Base-by-base conservation (phyloP, 2,888 invertebrate genomes). In the Rhogogaster chlorosoma region DNA sequence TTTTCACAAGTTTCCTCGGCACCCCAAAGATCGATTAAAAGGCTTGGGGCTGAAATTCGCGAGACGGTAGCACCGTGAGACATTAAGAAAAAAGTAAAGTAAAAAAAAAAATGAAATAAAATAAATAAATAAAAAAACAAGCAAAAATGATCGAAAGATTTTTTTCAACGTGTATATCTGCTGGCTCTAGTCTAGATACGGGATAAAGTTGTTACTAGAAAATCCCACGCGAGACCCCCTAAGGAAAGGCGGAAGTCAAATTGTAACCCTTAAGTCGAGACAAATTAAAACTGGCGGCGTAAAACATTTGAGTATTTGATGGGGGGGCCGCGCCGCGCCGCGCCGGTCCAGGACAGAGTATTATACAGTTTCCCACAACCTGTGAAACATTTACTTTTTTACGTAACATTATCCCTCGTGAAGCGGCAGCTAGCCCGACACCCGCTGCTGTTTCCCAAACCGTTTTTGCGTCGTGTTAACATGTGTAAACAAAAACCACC, bases 321-420 rank as follows among this genome's bases (percentile, higher is more conserved):
- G 26, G 80, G 61, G 61, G 36, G 80, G n/a, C n/a, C n/a, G n/a
- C n/a, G n/a, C n/a, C n/a, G n/a, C n/a, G n/a, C 9, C 45, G 22
- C 29, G 10, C 71, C 10, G 38, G 38, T 38, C 22, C 38, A 38
- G 38, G 18, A 22, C 38, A 18, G 18, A 2, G 61, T 42, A 80
- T 57, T 57, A 22, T 36, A 67, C 22, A 32, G 67, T 83, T 86
- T 87, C 87, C 86, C 85, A 82, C 85, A 86, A 87, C 86, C 87
- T 87, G 87, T 61, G 86, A 83, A 82, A 84, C 85, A 84, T 84
- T 86, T 86, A 85, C n/a, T 61, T 80, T 64, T 80, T 80, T 61
- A 38, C 67, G 36, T 64, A 64, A 64, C 80, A 22, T 38, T 38
- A 61, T 80, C 64, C 80, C 38, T 61, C 80, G 38, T 80, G 32